phyloP scores from a whole-genome alignment of 2,113 vertebrate genomes.

The Erinaceus europaeus region DNA sequence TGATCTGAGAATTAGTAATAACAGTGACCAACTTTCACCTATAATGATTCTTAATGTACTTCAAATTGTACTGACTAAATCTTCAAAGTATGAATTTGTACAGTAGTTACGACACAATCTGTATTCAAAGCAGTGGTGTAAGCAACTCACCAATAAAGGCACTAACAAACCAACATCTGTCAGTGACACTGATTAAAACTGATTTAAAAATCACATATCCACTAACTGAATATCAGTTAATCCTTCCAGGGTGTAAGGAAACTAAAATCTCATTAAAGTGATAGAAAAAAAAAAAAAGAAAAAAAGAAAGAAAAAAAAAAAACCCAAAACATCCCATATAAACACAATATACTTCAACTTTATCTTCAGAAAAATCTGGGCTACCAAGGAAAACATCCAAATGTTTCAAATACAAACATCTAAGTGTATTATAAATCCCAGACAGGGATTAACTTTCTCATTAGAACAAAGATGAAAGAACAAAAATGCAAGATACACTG shows the following conservation, averaged over 20 bases:
- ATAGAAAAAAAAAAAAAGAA: no score
- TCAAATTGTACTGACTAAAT: background rate
- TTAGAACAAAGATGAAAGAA: background rate
- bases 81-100: background rate
- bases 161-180: background rate
- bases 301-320: no score
- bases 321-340: background rate
- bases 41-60: background rate
- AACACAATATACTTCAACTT: background rate
- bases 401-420: background rate
- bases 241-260: background rate
- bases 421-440: background rate
- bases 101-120: background rate
- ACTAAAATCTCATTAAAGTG: background rate
- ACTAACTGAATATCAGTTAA: background rate
- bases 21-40: background rate
- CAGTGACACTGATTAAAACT: background rate
- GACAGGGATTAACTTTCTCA: background rate
- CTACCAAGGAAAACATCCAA: background rate
- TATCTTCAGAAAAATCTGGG: background rate
- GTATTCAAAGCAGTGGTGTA: background rate
- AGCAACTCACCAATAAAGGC: background rate
- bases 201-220: background rate
- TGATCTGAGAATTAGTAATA: no score
- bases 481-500: background rate